Evolutionary conservation across 30 jellyfish, hydroid and myxozoan genomes (phyloP), one percentile per base, ranked within the genome.

Genomic region (Morbakka virulenta): DNA sequence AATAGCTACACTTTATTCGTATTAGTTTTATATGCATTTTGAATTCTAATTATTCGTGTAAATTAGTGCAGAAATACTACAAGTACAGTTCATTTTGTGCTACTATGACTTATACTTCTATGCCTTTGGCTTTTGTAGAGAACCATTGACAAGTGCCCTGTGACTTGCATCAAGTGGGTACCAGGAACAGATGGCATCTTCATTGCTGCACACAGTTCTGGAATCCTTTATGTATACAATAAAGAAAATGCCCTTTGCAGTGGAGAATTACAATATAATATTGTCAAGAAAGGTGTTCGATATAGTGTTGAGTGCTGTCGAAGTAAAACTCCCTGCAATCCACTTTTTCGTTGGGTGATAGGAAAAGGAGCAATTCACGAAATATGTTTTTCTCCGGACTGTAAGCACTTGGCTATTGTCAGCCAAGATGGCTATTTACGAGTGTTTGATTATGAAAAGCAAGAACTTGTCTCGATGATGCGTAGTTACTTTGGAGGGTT

Each of bases 341-440:
- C 98, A 0, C 63, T 91, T 30, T 91, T 81, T 32, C 91, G 87
- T 36, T 91, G 98, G 98, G 51, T 35, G 9, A 78, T 91, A 4
- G 98, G 98, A 2, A 64, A 62, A 36, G 98, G 96, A 0, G 78
- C 95, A 21, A 50, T 91, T 68, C 84, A 91, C 68, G 96, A 91
- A 32, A 50, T 91, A 80, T 69, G 79, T 6, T 91, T 91, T 35
- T 91, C 98, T 17, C 98, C 98, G n/a, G 98, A 91, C 77, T 78
- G 95, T 70, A 83, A 91, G 62, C 98, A 91, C 50, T 75, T 91
- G 27, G 96, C 96, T 0, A 73, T 85, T 31, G 96, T 57, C 9
- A 84, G 96, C 66, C 95, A 85, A 47, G 98, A 91, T 69, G 98
- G 98, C 1, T 84, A 84, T 49, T 75, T 91, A 62, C 86, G 98